Percentiles rank a stretch among this genome's conserved stretches.
phyloP scores from a whole-genome alignment of 2,113 vertebrate species.

The Scartelaos histophorus region DNA sequence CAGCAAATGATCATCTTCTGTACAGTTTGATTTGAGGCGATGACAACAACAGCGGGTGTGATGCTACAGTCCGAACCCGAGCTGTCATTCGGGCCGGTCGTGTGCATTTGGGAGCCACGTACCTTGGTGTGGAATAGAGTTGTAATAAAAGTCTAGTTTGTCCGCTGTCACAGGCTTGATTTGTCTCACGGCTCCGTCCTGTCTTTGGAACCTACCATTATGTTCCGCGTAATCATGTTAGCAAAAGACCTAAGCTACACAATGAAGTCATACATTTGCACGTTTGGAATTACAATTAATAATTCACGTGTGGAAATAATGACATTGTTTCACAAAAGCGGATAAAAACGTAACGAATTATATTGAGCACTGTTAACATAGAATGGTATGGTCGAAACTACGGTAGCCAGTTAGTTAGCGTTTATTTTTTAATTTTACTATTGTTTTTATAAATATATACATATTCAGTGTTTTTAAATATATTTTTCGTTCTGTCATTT shows the following conservation, averaged over 20 bases:
- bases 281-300: not conserved
- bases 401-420: slow-evolving; percentile 49
- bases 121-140: slow-evolving; percentile 69
- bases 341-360: not conserved
- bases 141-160: slow-evolving; percentile 74
- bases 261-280: too few species aligned
- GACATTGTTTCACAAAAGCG: not conserved
- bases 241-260: not conserved
- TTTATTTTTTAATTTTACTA: not conserved
- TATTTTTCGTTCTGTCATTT: too few species aligned
- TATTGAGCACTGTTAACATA: not conserved
- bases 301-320: not conserved
- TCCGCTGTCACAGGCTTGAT: slow-evolving; percentile 79
- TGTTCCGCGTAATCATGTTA: slow-evolving; percentile 35
- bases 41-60: slow-evolving; percentile 55
- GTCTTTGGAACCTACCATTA: slow-evolving; percentile 62
- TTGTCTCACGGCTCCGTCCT: slow-evolving; percentile 75
- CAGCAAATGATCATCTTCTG: slow-evolving; percentile 54
- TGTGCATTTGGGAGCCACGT: slow-evolving; percentile 39
- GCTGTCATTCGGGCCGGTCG: slow-evolving; percentile 13
- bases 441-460: not conserved
- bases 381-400: slow-evolving; percentile 70
- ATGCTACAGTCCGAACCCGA: slow-evolving; percentile 27
- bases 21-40: slow-evolving; percentile 37
- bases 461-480: too few species aligned